Conservation (phyloP, 2,113 vertebrate genomes). For the Axis porcinus region DNA sequence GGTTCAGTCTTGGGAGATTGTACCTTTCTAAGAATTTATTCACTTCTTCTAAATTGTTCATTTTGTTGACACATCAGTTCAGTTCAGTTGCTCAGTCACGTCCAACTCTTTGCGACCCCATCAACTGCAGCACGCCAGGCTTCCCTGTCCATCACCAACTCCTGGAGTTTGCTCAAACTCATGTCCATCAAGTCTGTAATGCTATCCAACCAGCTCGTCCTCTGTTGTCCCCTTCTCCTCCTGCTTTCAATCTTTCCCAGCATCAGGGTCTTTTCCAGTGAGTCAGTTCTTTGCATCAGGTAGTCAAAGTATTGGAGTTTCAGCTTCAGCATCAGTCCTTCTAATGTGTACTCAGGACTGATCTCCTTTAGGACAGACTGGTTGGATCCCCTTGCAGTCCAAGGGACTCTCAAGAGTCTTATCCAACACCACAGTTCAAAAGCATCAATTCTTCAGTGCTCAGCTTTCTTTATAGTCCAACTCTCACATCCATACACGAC, state of each 20-base stretch:
- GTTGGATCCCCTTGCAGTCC: neutral
- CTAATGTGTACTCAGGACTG: neutral
- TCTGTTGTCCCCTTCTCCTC: neutral
- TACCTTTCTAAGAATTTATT: neutral
- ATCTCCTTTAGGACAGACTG: neutral
- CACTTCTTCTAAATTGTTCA: neutral
- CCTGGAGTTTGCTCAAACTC: neutral
- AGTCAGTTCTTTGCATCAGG: neutral
- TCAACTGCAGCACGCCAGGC: neutral
- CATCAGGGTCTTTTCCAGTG: neutral
- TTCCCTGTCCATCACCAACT: neutral
- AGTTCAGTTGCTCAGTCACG: neutral
- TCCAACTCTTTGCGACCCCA: neutral
- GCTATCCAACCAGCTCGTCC: neutral
- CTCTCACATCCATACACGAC: neutral
- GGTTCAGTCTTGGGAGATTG: neutral
- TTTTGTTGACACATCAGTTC: neutral
- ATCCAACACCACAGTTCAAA: neutral
- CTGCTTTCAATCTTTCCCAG: neutral
- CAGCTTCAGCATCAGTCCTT: neutral
- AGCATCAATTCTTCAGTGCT: neutral
- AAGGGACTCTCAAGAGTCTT: neutral
- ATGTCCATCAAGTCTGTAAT: neutral
- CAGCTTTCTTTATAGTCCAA: neutral
- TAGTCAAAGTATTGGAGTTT: neutral